Conservation (phyloP, 1,140 invertebrate species). For the Aleiodes sp. region DNA sequence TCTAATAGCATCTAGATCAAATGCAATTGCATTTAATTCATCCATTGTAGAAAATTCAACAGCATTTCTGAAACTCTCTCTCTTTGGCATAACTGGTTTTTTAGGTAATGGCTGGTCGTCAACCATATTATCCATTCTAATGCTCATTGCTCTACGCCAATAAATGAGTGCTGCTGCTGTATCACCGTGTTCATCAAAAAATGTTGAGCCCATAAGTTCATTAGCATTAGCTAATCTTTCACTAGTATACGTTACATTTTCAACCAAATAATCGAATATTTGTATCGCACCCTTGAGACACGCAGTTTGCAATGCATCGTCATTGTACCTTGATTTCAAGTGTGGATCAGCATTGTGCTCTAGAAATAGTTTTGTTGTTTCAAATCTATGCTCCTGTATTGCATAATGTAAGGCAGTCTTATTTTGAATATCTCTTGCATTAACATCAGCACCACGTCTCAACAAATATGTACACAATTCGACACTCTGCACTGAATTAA, state of each 20-base stretch:
- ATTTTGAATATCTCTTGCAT: conserved; percentile 88
- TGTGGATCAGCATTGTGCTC: conserved; percentile 82
- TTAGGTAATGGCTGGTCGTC: conserved; percentile 65
- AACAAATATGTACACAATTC: conserved; percentile 84
- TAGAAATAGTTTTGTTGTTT: conserved; percentile 85
- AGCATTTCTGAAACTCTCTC: conserved; percentile 72
- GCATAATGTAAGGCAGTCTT: conserved; percentile 95
- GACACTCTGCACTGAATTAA: conserved; percentile 90
- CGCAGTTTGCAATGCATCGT: conserved; percentile 91
- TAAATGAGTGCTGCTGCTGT: conserved; percentile 71
- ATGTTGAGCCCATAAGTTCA: conserved; percentile 85
- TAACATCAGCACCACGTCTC: conserved; percentile 80
- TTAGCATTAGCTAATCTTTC: conserved; percentile 83
- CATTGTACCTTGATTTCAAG: conserved; percentile 81
- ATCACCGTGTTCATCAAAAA: conserved; percentile 84
- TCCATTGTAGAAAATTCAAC: conserved; percentile 76
- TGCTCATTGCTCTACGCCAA: conserved; percentile 74
- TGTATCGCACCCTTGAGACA: conserved; percentile 86
- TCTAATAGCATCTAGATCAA: conserved; percentile 82
- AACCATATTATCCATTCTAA: conserved; percentile 61
- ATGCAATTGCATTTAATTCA: conserved; percentile 76
- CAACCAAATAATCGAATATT: conserved; percentile 80
- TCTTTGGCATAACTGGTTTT: conserved; percentile 67
- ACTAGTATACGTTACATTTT: conserved; percentile 68
- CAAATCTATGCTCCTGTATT: conserved; percentile 87